Evolutionary conservation across 2,888 invertebrate genomes (phyloP).

Genomic region (Tetragonula carbonaria): DNA sequence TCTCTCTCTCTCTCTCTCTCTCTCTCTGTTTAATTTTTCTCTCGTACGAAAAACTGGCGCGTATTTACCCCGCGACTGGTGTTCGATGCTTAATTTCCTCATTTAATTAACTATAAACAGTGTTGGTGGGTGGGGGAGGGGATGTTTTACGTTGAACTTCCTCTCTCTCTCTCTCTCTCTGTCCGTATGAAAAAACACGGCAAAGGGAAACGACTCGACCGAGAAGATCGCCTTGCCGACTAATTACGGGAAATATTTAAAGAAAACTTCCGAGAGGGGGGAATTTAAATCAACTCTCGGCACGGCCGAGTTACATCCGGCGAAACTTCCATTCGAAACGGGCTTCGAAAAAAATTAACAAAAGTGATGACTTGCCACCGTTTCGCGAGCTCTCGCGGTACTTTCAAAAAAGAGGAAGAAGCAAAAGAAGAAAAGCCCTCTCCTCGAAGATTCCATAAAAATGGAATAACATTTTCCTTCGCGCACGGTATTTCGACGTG

Average conservation of each 20-base stretch:
- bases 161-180: neutral
- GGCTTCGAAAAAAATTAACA: neutral
- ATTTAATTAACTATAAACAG: slow-evolving; percentile 2
- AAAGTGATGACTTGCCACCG: neutral
- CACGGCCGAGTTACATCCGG: neutral
- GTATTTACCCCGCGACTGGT: neutral
- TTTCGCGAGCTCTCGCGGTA: too few species aligned
- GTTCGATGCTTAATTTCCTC: slow-evolving; percentile 1
- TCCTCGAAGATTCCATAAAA: too few species aligned
- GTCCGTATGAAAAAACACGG: neutral
- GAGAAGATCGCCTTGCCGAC: neutral
- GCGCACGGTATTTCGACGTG: too few species aligned
- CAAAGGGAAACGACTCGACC: neutral
- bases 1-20: too few species aligned
- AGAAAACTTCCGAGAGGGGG: neutral
- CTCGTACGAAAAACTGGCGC: neutral
- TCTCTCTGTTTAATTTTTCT: neutral
- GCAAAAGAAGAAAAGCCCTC: too few species aligned
- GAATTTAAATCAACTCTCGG: neutral
- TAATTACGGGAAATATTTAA: slow-evolving; percentile 3
- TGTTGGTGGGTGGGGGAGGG: neutral
- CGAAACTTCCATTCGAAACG: neutral
- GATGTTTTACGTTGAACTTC: neutral
- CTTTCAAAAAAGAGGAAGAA: too few species aligned
- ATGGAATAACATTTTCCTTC: too few species aligned